These are phyloP conservation scores for Limenitis camilla DNA, from an alignment of 2,888 invertebrate species.

Conservation along the genomic window DNA sequence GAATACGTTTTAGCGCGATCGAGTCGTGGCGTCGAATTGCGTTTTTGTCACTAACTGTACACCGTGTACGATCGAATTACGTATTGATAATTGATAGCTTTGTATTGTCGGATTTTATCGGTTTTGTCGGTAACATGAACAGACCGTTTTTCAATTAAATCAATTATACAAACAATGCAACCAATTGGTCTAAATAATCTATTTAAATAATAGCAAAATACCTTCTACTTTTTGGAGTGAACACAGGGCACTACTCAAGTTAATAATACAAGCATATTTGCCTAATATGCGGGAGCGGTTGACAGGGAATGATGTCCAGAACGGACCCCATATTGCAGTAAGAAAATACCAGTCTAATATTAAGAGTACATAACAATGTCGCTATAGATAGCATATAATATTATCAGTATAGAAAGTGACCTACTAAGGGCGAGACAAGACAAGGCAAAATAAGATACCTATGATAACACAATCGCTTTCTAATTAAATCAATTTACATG, in stretches of 20 bases:
- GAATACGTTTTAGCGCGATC: constrained; percentile 35
- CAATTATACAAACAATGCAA: neutral
- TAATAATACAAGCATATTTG: no score
- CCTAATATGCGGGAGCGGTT: no score
- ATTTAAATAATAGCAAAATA: no score
- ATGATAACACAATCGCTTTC: constrained; percentile 4
- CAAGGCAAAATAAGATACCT: constrained; percentile 1
- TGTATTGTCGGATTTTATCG: neutral
- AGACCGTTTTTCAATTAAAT: neutral
- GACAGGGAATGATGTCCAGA: no score
- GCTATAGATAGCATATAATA: neutral
- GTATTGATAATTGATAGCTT: constrained; percentile 9
- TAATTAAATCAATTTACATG: constrained; percentile 3
- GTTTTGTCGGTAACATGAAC: neutral
- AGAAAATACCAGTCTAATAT: neutral
- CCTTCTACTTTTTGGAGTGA: no score
- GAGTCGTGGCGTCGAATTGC: constrained; percentile 42
- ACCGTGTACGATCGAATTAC: constrained; percentile 16
- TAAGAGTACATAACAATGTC: neutral
- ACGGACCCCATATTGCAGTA: no score
- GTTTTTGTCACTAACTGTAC: constrained; percentile 27
- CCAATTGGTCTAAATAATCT: neutral
- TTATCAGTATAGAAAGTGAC: constrained; percentile 7
- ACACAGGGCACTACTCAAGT: no score
- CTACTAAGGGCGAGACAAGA: constrained; percentile 6